These are phyloP conservation scores for Hyposoter didymator DNA, from an alignment of 2,888 invertebrate species.

Conservation along the genomic window DNA sequence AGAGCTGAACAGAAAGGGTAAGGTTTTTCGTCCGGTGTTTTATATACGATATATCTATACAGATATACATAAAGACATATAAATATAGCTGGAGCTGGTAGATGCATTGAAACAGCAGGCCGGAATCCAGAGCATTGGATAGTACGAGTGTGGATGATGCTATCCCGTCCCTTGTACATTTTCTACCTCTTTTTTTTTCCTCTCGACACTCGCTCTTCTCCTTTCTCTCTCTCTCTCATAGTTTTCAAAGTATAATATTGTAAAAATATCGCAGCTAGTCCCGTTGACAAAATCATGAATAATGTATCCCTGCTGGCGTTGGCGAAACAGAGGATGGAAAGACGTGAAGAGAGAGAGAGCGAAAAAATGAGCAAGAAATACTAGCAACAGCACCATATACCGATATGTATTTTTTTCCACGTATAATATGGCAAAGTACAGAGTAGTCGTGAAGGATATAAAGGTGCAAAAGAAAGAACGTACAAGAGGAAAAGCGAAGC, in stretches of 20 bases:
- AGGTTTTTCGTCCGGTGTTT: slow-evolving; percentile 47
- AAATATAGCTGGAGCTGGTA: slow-evolving; percentile 1
- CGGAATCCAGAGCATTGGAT: slow-evolving; percentile 55
- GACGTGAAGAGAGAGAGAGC: slow-evolving; percentile 30
- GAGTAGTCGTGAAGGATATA: slow-evolving; percentile 49
- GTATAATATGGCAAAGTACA: slow-evolving; percentile 37
- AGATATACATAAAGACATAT: slow-evolving; percentile 1
- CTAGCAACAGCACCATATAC: not conserved
- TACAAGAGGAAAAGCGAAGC: slow-evolving; percentile 45
- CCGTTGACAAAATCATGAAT: slow-evolving; percentile 78
- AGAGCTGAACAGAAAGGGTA: slow-evolving; percentile 48
- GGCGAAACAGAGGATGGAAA: slow-evolving; percentile 69
- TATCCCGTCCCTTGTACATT: slow-evolving; percentile 37
- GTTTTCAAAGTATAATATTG: slow-evolving; percentile 75
- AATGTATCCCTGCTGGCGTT: slow-evolving; percentile 72
- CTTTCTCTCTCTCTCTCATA: slow-evolving; percentile 40
- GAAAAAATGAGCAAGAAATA: slow-evolving; percentile 26
- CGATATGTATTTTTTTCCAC: slow-evolving; percentile 16
- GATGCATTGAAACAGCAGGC: slow-evolving; percentile 58
- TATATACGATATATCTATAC: slow-evolving; percentile 23
- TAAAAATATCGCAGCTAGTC: slow-evolving; percentile 75
- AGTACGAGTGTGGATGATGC: slow-evolving; percentile 41
- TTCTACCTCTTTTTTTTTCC: slow-evolving; percentile 59
- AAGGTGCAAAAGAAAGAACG: slow-evolving; percentile 36
- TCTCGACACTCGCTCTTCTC: slow-evolving; percentile 16